Percentiles rank a stretch among this genome's conserved stretches.
phyloP scores from a whole-genome alignment of 2,888 invertebrate species.

The Geotrupes spiniger region DNA sequence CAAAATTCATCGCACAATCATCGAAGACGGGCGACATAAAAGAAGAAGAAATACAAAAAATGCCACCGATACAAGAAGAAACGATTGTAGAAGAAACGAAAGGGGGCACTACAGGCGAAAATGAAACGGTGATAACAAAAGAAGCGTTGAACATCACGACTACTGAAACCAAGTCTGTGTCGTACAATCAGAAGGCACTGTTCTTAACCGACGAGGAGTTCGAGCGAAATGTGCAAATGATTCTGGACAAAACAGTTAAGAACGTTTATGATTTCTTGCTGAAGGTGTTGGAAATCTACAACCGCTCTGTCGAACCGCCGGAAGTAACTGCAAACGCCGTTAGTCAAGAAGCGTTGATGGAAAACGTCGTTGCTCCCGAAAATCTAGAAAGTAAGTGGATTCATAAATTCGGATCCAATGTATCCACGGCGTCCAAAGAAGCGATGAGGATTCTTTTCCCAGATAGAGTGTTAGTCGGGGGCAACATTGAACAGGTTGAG shows the following conservation, averaged over 20 bases:
- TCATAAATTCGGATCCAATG: no score
- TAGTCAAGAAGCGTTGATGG: no score
- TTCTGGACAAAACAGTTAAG: conserved; percentile 17
- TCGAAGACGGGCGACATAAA: conserved; percentile 5
- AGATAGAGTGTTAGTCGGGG: no score
- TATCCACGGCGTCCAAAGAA: no score
- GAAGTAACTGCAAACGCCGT: no score
- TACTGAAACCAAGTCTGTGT: no score
- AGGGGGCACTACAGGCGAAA: background rate
- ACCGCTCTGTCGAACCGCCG: conserved; percentile 10
- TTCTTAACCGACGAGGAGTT: conserved; percentile 19
- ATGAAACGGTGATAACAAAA: background rate
- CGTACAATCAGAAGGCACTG: background rate
- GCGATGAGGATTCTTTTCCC: no score
- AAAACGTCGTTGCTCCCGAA: no score
- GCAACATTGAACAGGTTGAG: no score
- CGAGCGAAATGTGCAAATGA: conserved; percentile 17
- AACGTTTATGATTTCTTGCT: conserved; percentile 18
- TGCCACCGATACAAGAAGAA: background rate
- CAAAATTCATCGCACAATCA: no score
- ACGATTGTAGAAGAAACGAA: conserved; percentile 1
- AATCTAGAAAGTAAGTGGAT: no score
- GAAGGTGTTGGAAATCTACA: conserved; percentile 18
- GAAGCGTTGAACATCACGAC: no score
- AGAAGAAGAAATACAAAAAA: conserved; percentile 6